A percentile compares a stretch with the other conserved stretches of the same genome.
Evolutionary conservation across 2,797 vertebrate genomes (phyloP).

Genomic region (Luscinia luscinia): DNA sequence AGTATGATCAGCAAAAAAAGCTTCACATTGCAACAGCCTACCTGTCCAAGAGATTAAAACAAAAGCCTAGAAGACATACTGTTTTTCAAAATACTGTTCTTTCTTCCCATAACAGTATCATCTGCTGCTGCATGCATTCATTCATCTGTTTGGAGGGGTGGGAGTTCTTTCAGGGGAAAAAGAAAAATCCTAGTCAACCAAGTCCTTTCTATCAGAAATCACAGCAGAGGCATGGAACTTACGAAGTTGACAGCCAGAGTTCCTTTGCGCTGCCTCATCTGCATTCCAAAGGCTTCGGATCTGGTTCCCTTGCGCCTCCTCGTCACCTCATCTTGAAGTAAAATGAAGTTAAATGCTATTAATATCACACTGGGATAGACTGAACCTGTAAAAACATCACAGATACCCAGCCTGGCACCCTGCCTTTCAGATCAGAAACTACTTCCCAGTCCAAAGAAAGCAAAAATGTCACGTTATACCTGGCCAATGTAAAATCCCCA

Average conservation of each 20-base stretch:
- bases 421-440: not conserved
- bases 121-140: not conserved
- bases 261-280: constrained; percentile 97
- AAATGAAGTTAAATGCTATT: constrained; percentile 23
- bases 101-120: not conserved
- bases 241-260: constrained; percentile 97
- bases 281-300: constrained; percentile 94
- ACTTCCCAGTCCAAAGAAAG: not conserved
- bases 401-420: not conserved
- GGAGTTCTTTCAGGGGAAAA: not conserved
- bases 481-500: not conserved
- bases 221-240: constrained; percentile 73
- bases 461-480: not conserved
- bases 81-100: not conserved
- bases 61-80: not conserved
- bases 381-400: not conserved
- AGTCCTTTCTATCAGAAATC: not conserved
- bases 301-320: constrained; percentile 91
- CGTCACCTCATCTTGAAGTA: constrained; percentile 86
- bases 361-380: not conserved
- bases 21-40: not conserved
- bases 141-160: rapidly evolving
- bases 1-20: not conserved
- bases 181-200: not conserved
- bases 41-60: not conserved